Conservation (phyloP, 2,113 vertebrate species). For the Mirza zaza region DNA sequence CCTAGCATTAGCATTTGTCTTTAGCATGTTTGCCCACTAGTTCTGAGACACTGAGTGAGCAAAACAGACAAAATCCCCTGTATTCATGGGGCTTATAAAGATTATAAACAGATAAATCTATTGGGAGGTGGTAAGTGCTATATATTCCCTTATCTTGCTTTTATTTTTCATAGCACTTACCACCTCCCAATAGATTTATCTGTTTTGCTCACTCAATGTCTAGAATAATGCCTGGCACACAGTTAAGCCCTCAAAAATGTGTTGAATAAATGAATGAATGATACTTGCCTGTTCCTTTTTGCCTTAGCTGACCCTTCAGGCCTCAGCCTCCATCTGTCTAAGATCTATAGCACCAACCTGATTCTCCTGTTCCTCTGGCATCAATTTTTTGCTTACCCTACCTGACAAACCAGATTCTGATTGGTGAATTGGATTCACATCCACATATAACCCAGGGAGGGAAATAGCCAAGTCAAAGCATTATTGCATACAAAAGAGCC, state of each 20-base stretch:
- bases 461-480: constrained; percentile 15
- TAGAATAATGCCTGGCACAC: background rate
- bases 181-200: background rate
- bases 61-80: background rate
- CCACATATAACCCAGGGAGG: background rate
- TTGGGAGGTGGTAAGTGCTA: background rate
- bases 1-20: background rate
- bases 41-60: background rate
- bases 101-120: background rate
- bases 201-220: background rate
- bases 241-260: background rate
- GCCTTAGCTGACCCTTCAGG: background rate
- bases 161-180: background rate
- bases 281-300: background rate
- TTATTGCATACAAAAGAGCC: background rate
- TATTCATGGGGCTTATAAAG: background rate
- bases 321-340: background rate
- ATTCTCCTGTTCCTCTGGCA: background rate
- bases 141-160: background rate
- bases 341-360: background rate
- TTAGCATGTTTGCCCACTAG: background rate
- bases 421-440: background rate
- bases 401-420: background rate
- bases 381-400: background rate
- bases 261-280: constrained; percentile 4